Evolutionary conservation across 2,113 vertebrate species (phyloP).

Genomic region (Athene cunicularia): DNA sequence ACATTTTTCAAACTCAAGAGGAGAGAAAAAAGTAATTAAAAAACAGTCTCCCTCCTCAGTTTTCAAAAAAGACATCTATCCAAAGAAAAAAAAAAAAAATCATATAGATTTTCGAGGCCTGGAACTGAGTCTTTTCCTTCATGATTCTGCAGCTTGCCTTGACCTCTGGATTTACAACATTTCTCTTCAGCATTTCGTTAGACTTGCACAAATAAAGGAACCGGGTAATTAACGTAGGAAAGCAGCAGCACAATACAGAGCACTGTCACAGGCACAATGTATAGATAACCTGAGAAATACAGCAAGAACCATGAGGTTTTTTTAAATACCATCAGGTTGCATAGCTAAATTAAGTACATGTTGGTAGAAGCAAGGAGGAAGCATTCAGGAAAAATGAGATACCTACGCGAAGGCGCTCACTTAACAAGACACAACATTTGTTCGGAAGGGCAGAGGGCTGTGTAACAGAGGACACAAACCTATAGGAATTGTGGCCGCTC

Average conservation of each 20-base stretch:
- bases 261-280: accelerated
- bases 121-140: not conserved
- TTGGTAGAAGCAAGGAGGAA: not conserved
- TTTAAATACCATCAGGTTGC: no score
- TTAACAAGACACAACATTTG: not conserved
- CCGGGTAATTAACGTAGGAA: not conserved
- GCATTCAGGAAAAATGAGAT: not conserved
- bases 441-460: not conserved
- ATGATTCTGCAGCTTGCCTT: not conserved
- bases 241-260: not conserved
- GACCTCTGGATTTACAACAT: not conserved
- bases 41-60: no score
- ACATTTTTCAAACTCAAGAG: not conserved
- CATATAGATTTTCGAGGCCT: not conserved
- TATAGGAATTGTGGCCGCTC: not conserved
- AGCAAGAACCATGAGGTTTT: not conserved
- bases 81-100: not conserved
- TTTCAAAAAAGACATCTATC: not conserved
- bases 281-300: not conserved
- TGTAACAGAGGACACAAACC: not conserved
- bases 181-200: not conserved
- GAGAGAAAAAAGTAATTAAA: not conserved
- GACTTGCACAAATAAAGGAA: not conserved
- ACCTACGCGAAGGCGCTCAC: not conserved
- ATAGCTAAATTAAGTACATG: not conserved